These are phyloP conservation scores for Amyelois transitella DNA, from an alignment of 1,140 invertebrate genomes.

Conservation along the genomic window DNA sequence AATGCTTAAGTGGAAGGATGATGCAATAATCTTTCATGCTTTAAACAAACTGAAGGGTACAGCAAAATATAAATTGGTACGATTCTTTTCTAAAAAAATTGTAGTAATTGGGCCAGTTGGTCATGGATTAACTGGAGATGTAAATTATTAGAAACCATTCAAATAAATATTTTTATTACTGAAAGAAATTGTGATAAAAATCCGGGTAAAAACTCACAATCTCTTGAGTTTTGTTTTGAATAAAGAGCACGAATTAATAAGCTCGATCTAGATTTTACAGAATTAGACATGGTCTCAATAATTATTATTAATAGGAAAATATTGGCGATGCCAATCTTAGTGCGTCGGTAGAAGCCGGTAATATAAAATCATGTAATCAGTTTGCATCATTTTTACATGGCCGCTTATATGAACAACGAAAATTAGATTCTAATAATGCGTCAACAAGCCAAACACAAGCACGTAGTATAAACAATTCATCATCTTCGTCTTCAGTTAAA, in stretches of 20 bases:
- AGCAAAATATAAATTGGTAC: slow-evolving; percentile 22
- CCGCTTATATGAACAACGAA: background rate
- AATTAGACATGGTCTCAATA: slow-evolving; percentile 12
- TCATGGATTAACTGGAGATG: slow-evolving; percentile 23
- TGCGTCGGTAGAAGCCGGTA: slow-evolving; percentile 9
- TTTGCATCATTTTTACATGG: slow-evolving; percentile 13
- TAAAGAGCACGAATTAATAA: slow-evolving; percentile 11
- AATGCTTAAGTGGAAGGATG: slow-evolving; percentile 23
- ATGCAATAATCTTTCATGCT: slow-evolving; percentile 21
- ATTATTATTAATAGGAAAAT: slow-evolving; percentile 11
- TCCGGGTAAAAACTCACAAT: slow-evolving; percentile 15
- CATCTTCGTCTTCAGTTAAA: too few species aligned
- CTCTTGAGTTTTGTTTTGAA: slow-evolving; percentile 26
- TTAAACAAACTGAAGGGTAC: slow-evolving; percentile 26
- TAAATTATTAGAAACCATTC: slow-evolving; percentile 17
- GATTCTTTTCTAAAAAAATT: slow-evolving; percentile 23
- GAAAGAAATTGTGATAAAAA: slow-evolving; percentile 22
- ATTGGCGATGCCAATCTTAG: slow-evolving; percentile 13
- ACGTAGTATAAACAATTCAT: background rate
- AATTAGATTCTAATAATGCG: background rate
- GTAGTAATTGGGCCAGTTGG: slow-evolving; percentile 24
- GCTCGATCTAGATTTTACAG: slow-evolving; percentile 5
- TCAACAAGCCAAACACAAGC: background rate
- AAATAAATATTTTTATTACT: slow-evolving; percentile 21
- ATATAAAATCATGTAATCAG: slow-evolving; percentile 8